These are phyloP conservation scores for Apis florea DNA, from an alignment of 1,140 invertebrate genomes.

Conservation along the genomic window DNA sequence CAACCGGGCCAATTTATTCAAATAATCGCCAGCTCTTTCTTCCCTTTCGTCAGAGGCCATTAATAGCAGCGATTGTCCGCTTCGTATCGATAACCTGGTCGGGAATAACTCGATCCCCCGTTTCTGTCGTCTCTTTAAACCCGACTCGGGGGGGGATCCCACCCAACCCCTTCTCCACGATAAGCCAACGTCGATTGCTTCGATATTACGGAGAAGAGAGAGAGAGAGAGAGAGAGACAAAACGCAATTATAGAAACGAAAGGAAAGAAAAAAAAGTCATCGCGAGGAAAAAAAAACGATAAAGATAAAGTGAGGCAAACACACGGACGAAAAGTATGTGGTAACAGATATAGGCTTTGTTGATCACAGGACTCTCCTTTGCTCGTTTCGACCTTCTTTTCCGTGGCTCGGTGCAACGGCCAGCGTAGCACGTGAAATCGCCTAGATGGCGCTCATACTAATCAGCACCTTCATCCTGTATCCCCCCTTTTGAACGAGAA, in stretches of 20 bases:
- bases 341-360: constrained; percentile 1
- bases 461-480: constrained; percentile 21
- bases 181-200: no score
- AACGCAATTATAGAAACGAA: neutral
- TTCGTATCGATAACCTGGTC: constrained; percentile 26
- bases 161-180: no score
- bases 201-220: no score
- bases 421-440: constrained; percentile 24
- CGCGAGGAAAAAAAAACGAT: neutral
- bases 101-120: constrained; percentile 27
- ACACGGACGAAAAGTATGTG: neutral
- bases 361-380: constrained; percentile 42
- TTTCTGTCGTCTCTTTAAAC: neutral
- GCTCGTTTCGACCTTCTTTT: constrained; percentile 53
- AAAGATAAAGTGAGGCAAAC: neutral
- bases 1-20: constrained; percentile 34
- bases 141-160: no score
- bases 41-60: neutral
- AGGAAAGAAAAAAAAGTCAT: neutral
- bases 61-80: constrained; percentile 27
- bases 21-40: constrained; percentile 29
- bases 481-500: neutral
- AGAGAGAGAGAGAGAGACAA: neutral
- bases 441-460: constrained; percentile 46
- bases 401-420: constrained; percentile 47